Percentiles rank a stretch among this genome's conserved stretches.
Conservation (phyloP, 2,797 vertebrate genomes). For the Tangara arthus region DNA sequence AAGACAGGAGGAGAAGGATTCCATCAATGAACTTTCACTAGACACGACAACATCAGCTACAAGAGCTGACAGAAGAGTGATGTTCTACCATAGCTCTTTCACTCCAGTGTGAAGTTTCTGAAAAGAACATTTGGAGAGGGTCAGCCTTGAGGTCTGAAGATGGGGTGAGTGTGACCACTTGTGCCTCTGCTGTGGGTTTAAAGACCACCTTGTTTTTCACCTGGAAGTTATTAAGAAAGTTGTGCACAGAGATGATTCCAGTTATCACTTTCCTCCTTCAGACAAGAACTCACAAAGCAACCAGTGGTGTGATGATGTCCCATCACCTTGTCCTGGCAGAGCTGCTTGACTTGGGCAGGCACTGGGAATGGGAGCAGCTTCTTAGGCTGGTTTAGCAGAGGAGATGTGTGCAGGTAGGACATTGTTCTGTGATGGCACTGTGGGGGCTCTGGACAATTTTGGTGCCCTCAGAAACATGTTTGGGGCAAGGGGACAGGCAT, state of each 20-base stretch:
- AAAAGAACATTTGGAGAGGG: not conserved
- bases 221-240: not conserved
- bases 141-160: not conserved
- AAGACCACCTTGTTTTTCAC: not conserved
- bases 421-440: accelerated
- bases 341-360: not conserved
- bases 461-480: not conserved
- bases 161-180: not conserved
- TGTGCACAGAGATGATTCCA: not conserved
- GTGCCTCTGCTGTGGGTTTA: not conserved
- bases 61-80: not conserved
- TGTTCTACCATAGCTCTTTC: not conserved
- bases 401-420: accelerated
- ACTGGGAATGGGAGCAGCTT: not conserved
- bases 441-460: not conserved
- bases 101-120: not conserved
- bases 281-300: not conserved
- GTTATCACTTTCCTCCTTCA: not conserved
- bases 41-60: accelerated
- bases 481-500: not conserved
- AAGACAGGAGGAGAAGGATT: not conserved
- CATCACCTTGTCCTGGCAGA: not conserved
- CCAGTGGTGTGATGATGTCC: accelerated
- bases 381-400: not conserved
- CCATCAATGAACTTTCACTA: not conserved